Conservation (phyloP, 1,140 invertebrate genomes). For the Papilio machaon region DNA sequence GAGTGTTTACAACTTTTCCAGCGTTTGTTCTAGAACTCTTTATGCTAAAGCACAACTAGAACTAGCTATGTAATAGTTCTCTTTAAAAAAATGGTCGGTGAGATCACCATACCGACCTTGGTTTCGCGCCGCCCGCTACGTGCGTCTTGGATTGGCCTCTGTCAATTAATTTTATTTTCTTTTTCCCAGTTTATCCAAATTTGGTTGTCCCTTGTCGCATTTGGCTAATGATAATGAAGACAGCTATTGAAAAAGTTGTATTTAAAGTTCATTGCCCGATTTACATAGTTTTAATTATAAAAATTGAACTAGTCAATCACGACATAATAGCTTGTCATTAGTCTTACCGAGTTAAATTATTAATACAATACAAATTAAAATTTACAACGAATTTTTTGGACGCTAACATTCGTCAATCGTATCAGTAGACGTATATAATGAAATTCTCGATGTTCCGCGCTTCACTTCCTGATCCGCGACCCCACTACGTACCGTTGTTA, state of each 20-base stretch:
- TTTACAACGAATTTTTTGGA: neutral
- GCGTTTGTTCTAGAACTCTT: conserved; percentile 46
- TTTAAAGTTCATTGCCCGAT: too few relatives aligned
- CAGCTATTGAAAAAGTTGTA: neutral
- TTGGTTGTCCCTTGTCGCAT: conserved; percentile 39
- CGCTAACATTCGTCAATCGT: neutral
- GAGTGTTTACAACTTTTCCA: conserved; percentile 50
- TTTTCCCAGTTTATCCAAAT: conserved; percentile 46
- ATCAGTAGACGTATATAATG: neutral
- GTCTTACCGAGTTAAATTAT: neutral
- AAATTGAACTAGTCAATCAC: neutral
- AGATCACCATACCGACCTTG: conserved; percentile 75
- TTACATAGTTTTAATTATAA: too few relatives aligned
- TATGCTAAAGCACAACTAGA: conserved; percentile 49
- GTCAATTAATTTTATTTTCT: conserved; percentile 60
- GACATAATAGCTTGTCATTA: neutral
- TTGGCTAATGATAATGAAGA: neutral
- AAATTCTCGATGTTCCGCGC: conserved; percentile 17
- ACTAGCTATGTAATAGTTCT: conserved; percentile 58
- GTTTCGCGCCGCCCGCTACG: conserved; percentile 53
- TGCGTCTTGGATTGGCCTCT: conserved; percentile 63
- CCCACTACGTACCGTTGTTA: neutral
- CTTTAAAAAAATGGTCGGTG: conserved; percentile 72
- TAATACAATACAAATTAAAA: neutral
- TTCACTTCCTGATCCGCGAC: conserved; percentile 25